Evolutionary conservation across 2,113 vertebrate species (phyloP), one percentile per base, ranked within the genome.

Genomic region (Pangasianodon hypophthalmus): DNA sequence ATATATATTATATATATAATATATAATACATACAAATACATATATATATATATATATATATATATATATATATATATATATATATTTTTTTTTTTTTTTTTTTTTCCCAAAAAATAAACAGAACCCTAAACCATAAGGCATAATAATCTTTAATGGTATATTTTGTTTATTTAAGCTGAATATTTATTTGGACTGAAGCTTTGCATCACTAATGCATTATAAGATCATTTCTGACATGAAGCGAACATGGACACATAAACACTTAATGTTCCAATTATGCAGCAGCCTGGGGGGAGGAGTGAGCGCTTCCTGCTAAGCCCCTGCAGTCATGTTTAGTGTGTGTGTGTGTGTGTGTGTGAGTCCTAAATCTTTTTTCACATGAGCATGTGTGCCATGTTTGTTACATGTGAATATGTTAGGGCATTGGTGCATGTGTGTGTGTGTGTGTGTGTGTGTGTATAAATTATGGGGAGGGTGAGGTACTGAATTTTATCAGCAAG

Each of bases 201-300:
- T 84, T 71, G 87, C 62, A 88, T 88, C 80, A 56, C 62, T 26
- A 21, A 84, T 56, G 24, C 87, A 37, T 69, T 56, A 44, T 71
- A 84, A 88, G 62, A 88, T 88, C 64, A 73, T 88, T 73, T 71
- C 80, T 88, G 87, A 84, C 64, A 95, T 93, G 93, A 95, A 95
- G 94, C 94, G 94, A 95, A 95, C 94, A 95, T 91, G 92, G 92
- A 91, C 90, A 92, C 93, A 94, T 94, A 95, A 96, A 95, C 95
- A 96, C 86, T 95, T 95, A 96, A 94, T 95, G 94, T 94, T 95
- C 95, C 94, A 96, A 95, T 96, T 95, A 96, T 95, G 94, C 93
- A 95, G 94, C 95, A 95, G 93, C 94, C 95, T 62, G 56, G 93
- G 93, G 94, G 95, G 93, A 93, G 93, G 95, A 95, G 94, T 95